Evolutionary conservation across 2,888 invertebrate genomes (phyloP), one percentile per base, ranked within the genome.

Genomic region (Lypha dubia): DNA sequence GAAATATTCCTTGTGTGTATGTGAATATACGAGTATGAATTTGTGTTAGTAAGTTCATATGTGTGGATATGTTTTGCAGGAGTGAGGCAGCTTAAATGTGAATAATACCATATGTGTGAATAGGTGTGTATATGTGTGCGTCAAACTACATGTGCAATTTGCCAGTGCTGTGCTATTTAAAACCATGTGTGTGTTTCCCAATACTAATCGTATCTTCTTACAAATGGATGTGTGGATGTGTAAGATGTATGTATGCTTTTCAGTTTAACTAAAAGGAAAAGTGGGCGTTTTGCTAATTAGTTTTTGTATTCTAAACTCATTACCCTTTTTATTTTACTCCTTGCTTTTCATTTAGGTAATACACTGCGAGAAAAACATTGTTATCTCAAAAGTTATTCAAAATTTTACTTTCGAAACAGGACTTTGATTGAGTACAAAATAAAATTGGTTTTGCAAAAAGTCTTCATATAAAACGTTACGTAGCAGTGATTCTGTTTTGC

Each of bases 241-340:
- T n/a, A n/a, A n/a, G n/a, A n/a, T n/a, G n/a, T n/a, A 70, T 68
- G 60, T 49, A 32, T 68, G 24, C 32, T 20, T 56, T 24, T n/a
- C 20, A 32, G 13, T 24, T 62, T 22, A 15, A 44, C 9, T 1
- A 11, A 63, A 44, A 28, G 20, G 44, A 80, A 71, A 84, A 77
- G 58, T 77, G 44, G 84, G 84, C 74, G 84, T 84, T 73, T 62
- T 80, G 76, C 76, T 84, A 80, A 84, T 84, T 84, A 84, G 65
- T 53, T 71, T 71, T 28, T 49, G 9, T 53, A 79, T 67, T 76
- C 38, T 58, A 41, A 56, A 60, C 58, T 63, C 15, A n/a, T 56
- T 76, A 76, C 62, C 84, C 74, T 56, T 76, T 53, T 68, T 62
- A 46, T 9, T 51, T 22, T 51, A 6, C 17, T 49, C n/a, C 38